Evolutionary conservation across 2,797 vertebrate species (phyloP), one percentile per base, ranked within the genome.

Genomic region (Serranus cabrilla): DNA sequence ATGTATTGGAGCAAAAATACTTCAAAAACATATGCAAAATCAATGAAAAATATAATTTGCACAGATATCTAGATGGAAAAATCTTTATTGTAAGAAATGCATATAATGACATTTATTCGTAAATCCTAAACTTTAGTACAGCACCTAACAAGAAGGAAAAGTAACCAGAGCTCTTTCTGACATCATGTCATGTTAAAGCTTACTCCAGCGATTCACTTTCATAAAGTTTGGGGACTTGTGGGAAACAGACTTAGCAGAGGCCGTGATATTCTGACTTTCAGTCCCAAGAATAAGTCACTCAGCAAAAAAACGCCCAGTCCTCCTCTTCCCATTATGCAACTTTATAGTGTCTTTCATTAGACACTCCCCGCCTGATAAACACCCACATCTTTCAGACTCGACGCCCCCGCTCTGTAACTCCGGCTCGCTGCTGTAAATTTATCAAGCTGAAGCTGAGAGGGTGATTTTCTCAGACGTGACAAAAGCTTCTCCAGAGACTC

Each of bases 351-450:
- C 67, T 66, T 72, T 60, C 65, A 43, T 49, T 27, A 39, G 63
- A 67, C 27, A 14, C 7, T 43, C n/a, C 52, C 27, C 37, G 39
- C 52, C n/a, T 63, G 45, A 62, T 61, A 52, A 71, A 78, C 64
- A 31, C 51, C 76, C 74, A 72, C 81, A 51, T 73, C 55, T 67
- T 31, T 56, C 51, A 18, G 25, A 34, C 55, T 65, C 66, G 13
- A 60, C 69, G 56, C 50, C 45, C 47, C 54, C 37, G 14, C 62
- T 65, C 66, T 52, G 50, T 58, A 65, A 69, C 66, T 2, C 65
- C 31, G 31, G 42, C 64, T 57, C 39, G 31, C 54, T 55, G 56
- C 39, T 27, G 18, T n/a, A 60, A 49, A 59, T 71, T 63, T 69
- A 70, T 84, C 40, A 3, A 50, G 55, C 12, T n/a, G 17, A 64